phyloP scores from a whole-genome alignment of 2,113 vertebrate genomes.

The Panurus biarmicus region DNA sequence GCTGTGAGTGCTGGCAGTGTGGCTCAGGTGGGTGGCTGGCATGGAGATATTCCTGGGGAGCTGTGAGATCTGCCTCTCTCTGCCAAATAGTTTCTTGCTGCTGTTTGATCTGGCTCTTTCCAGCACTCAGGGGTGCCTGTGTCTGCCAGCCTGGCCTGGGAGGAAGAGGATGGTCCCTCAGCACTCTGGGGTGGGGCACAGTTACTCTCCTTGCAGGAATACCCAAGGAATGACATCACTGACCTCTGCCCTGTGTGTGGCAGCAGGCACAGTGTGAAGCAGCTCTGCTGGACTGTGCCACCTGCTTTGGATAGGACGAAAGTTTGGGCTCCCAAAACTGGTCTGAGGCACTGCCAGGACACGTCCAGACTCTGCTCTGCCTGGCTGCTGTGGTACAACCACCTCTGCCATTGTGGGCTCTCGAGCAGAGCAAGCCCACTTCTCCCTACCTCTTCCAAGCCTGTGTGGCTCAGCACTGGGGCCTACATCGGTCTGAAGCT shows the following conservation, averaged over 20 bases:
- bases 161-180: neutral
- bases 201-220: neutral
- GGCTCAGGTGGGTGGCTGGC: slow-evolving; percentile 27
- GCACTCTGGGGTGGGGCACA: neutral
- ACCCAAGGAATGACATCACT: accelerated
- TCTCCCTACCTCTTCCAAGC: neutral
- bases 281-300: neutral
- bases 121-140: neutral
- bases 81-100: neutral
- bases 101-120: neutral
- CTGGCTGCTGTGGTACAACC: neutral
- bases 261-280: neutral
- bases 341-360: neutral
- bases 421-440: neutral
- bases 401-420: neutral
- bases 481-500: neutral
- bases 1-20: neutral
- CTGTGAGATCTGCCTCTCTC: neutral
- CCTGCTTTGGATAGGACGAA: neutral
- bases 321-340: neutral
- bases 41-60: neutral
- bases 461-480: neutral
- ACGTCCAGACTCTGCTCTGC: neutral
- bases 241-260: neutral
- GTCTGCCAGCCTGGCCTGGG: neutral